Conservation (phyloP, 2,797 vertebrate species). For the Enteromius anoplus region DNA sequence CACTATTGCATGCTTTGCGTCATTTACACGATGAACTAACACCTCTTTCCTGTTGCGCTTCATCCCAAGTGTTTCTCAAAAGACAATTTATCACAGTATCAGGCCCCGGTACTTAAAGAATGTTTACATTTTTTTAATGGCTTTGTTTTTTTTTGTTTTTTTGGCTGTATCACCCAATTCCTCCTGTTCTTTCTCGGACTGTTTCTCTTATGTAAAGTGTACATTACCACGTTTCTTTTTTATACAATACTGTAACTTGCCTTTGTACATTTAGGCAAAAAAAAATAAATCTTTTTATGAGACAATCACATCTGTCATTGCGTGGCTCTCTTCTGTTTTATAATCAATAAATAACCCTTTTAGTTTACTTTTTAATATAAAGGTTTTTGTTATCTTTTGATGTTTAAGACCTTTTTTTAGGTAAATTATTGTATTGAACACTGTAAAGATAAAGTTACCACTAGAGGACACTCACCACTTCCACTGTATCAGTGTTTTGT, state of each 20-base stretch:
- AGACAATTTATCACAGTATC: constrained; percentile 65
- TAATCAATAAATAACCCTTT: neutral
- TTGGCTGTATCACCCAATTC: constrained; percentile 67
- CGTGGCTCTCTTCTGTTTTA: constrained; percentile 69
- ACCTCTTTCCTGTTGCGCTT: constrained; percentile 9
- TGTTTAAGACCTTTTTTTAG: neutral
- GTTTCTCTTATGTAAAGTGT: constrained; percentile 91
- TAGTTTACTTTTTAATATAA: neutral
- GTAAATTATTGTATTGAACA: neutral
- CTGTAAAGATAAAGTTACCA: neutral
- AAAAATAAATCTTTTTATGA: constrained; percentile 99
- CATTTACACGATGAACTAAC: constrained; percentile 53
- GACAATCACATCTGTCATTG: constrained; percentile 90
- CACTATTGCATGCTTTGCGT: constrained; percentile 54
- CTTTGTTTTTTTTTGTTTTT: constrained; percentile 65
- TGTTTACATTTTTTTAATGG: constrained; percentile 84
- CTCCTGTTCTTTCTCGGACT: constrained; percentile 81
- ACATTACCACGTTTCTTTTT: constrained; percentile 96
- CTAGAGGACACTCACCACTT: constrained; percentile 32
- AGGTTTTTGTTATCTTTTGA: neutral
- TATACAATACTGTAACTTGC: constrained; percentile 94
- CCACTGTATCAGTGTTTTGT: neutral
- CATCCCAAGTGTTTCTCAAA: constrained; percentile 30
- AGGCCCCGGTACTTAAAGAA: constrained; percentile 79
- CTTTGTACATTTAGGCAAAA: constrained; percentile 97